A percentile compares a stretch with the other conserved stretches of the same genome.
These are phyloP conservation scores for Drosophila melanogaster DNA, from an alignment of 1,140 invertebrate genomes.

Conservation along the genomic window DNA sequence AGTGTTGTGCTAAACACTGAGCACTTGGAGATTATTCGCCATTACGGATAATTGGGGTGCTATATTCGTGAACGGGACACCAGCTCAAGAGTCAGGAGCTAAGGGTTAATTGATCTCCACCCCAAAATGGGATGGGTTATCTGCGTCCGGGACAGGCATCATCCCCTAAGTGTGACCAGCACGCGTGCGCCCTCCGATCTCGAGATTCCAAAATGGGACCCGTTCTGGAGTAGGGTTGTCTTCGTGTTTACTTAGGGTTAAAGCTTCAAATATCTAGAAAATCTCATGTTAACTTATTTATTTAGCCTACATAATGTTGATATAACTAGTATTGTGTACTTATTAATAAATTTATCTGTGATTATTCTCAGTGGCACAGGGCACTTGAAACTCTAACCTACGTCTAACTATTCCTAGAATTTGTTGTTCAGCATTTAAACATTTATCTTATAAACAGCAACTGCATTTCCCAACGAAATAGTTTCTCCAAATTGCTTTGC, in stretches of 20 bases:
- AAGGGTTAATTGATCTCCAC: constrained; percentile 70
- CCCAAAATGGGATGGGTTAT: constrained; percentile 47
- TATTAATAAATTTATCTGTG: background rate
- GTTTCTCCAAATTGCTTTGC: constrained; percentile 32
- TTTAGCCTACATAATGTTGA: no score
- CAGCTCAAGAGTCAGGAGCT: constrained; percentile 44
- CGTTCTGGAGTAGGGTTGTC: background rate
- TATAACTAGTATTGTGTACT: background rate
- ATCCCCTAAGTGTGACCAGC: constrained; percentile 66
- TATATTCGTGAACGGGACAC: constrained; percentile 49
- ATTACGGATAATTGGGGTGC: constrained; percentile 45
- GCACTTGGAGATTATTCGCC: background rate
- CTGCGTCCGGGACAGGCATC: constrained; percentile 49
- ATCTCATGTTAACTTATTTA: no score
- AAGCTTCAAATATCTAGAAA: background rate
- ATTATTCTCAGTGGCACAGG: background rate
- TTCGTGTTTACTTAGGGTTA: background rate
- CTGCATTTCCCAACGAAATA: constrained; percentile 14
- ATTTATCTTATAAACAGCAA: constrained; percentile 39
- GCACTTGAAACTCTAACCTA: background rate
- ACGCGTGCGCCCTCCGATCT: constrained; percentile 60
- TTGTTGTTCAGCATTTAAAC: constrained; percentile 17
- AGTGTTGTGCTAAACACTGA: background rate
- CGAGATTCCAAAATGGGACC: constrained; percentile 67
- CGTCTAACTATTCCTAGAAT: background rate